Conservation (phyloP, 2,797 vertebrate genomes). For the Oryzias sinensis region DNA sequence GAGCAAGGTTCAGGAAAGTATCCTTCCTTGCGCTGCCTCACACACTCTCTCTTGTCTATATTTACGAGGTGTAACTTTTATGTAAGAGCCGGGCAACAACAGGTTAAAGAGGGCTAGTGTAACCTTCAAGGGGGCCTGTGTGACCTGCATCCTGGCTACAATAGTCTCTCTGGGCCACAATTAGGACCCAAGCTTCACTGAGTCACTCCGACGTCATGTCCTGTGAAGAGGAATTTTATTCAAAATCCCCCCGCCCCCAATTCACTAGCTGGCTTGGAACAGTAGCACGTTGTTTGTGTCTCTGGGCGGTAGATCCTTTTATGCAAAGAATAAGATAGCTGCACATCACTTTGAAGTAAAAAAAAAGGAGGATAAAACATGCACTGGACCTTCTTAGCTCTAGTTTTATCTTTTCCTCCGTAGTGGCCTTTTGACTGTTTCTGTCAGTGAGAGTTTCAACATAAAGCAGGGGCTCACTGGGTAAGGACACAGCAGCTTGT, state of each 20-base stretch:
- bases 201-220: slow-evolving; percentile 63
- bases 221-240: slow-evolving; percentile 25
- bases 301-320: slow-evolving; percentile 19
- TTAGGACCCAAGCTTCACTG: slow-evolving; percentile 63
- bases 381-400: slow-evolving; percentile 3
- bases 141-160: slow-evolving; percentile 66
- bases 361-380: slow-evolving; percentile 3
- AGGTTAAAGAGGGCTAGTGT: slow-evolving; percentile 77
- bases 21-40: slow-evolving; percentile 58
- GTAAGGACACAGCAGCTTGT: slow-evolving; percentile 82
- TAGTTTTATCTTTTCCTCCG: slow-evolving; percentile 8
- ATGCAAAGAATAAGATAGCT: slow-evolving; percentile 16
- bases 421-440: slow-evolving; percentile 10
- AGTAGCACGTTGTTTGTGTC: slow-evolving; percentile 17
- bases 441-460: slow-evolving; percentile 82
- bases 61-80: slow-evolving; percentile 84
- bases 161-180: slow-evolving; percentile 72
- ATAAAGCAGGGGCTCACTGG: slow-evolving; percentile 83
- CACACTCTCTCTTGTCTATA: slow-evolving; percentile 60
- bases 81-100: slow-evolving; percentile 77
- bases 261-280: slow-evolving; percentile 27
- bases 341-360: slow-evolving; percentile 5
- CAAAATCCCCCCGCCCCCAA: slow-evolving; percentile 8
- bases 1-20: slow-evolving; percentile 69
- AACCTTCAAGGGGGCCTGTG: slow-evolving; percentile 69